Evolutionary conservation across 2,888 invertebrate species (phyloP).

Genomic region (Cepaea hortensis): DNA sequence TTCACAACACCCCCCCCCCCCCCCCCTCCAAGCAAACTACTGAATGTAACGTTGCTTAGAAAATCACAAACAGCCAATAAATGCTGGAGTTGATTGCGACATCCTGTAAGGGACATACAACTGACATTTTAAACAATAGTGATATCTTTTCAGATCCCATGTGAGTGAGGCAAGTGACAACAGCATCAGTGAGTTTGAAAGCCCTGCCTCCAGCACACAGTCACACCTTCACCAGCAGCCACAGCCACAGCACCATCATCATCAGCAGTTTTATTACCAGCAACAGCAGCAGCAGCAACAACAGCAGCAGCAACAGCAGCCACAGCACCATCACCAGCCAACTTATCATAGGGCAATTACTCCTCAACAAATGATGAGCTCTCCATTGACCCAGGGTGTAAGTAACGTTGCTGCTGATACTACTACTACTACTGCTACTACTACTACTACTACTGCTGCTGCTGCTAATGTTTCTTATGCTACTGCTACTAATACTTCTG

Average conservation of each 20-base stretch:
- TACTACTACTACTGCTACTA: background rate
- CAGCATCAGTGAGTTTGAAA: slow-evolving; percentile 67
- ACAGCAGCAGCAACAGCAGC: slow-evolving; percentile 51
- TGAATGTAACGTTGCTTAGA: too few relatives aligned
- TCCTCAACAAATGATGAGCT: slow-evolving; percentile 51
- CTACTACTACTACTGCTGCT: too few relatives aligned
- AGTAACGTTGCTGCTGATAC: background rate
- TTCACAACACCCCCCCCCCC: too few relatives aligned
- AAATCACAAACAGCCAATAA: too few relatives aligned
- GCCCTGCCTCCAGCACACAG: slow-evolving; percentile 56
- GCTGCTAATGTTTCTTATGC: too few relatives aligned
- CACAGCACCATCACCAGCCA: slow-evolving; percentile 53
- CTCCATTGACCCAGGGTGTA: slow-evolving; percentile 53
- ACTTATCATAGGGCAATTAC: slow-evolving; percentile 52
- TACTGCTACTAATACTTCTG: too few relatives aligned
- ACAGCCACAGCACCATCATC: slow-evolving; percentile 51
- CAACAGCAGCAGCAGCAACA: slow-evolving; percentile 53
- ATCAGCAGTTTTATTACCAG: slow-evolving; percentile 54
- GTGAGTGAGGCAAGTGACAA: slow-evolving; percentile 48
- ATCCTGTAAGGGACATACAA: too few relatives aligned
- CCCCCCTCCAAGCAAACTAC: too few relatives aligned
- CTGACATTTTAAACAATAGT: too few relatives aligned
- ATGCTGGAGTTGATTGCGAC: too few relatives aligned
- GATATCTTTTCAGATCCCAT: slow-evolving; percentile 22
- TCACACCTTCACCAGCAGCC: slow-evolving; percentile 46